Base-by-base conservation (phyloP, 2,113 vertebrate species). In the Tyrannus savana region DNA sequence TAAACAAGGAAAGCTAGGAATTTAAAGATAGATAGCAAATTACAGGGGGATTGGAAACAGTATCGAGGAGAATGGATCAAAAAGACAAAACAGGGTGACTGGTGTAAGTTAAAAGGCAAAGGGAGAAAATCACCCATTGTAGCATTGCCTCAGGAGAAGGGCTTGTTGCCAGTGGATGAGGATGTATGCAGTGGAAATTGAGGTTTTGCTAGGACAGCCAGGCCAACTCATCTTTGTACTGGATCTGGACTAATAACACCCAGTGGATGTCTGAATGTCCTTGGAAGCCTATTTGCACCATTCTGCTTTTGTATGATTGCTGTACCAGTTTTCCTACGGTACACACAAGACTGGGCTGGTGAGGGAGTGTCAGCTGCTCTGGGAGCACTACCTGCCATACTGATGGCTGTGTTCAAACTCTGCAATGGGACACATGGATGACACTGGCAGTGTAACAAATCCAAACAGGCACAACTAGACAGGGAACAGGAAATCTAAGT, bases 341-440 rank as follows among this genome's bases (percentile, higher is more conserved):
- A n/a, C 11, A 18, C 28, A 21, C 14, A 73, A 49, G 66, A 24
- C 23, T 5, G 4, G 28, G 19, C 49, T 72, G 13, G 22, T 19
- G 18, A 69, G 42, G 22, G 24, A 28, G 14, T 7, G 21, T 44
- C 23, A 46, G 35, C 44, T 3, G 5, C 50, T 50, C 30, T 60
- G 28, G 11, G 22, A 66, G 9, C 0, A 1, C 39, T 33, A 25
- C 10, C 12, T 78, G 30, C 50, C 7, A 7, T 14, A 22, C 23
- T 46, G 56, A 35, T 9, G 22, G 10, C 13, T 59, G n/a, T 35
- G 9, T 56, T 24, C 37, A 52, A 35, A 21, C 24, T 60, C 55
- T 67, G 27, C 58, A 35, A 13, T 25, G 31, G 62, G 67, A n/a
- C 21, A 7, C 0, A 0, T 7, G 11, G 11, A 27, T 52, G n/a